Percentiles rank a stretch among this genome's conserved stretches.
Conservation (phyloP, 35 echinoderm and acorn worm genomes). For the Chiridota heheva region DNA sequence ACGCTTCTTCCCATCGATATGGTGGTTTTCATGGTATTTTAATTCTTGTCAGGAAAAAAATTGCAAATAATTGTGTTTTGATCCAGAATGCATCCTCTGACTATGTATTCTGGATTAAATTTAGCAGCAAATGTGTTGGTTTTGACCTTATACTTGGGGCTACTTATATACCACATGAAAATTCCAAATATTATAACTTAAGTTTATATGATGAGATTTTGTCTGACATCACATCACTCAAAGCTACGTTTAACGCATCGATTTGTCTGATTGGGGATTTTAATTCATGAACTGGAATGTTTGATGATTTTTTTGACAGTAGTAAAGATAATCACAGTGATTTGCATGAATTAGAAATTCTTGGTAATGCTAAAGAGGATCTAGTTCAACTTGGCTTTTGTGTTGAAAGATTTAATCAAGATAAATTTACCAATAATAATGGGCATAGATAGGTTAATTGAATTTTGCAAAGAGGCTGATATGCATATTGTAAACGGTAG, state of each 20-base stretch:
- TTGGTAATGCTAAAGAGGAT: slow-evolving; percentile 9
- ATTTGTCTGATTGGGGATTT: slow-evolving; percentile 12
- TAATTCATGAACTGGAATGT: slow-evolving; percentile 15
- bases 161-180: slow-evolving; percentile 35
- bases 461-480: background rate
- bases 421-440: slow-evolving; percentile 4
- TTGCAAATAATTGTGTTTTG: background rate
- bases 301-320: slow-evolving; percentile 27
- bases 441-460: background rate
- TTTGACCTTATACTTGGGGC: slow-evolving; percentile 11
- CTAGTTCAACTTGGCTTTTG: slow-evolving; percentile 1
- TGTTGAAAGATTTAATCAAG: background rate
- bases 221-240: background rate
- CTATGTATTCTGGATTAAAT: slow-evolving; percentile 35
- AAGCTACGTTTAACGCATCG: background rate
- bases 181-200: slow-evolving; percentile 2
- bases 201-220: slow-evolving; percentile 9
- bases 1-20: too few relatives aligned
- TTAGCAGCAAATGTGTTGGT: slow-evolving; percentile 9
- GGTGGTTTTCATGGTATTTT: too few relatives aligned
- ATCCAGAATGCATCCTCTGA: background rate
- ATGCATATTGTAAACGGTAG: too few relatives aligned
- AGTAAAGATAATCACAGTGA: background rate
- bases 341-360: slow-evolving; percentile 5
- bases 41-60: too few relatives aligned